Evolutionary conservation across 2,797 vertebrate species (phyloP).

Genomic region (Lacerta viridis): DNA sequence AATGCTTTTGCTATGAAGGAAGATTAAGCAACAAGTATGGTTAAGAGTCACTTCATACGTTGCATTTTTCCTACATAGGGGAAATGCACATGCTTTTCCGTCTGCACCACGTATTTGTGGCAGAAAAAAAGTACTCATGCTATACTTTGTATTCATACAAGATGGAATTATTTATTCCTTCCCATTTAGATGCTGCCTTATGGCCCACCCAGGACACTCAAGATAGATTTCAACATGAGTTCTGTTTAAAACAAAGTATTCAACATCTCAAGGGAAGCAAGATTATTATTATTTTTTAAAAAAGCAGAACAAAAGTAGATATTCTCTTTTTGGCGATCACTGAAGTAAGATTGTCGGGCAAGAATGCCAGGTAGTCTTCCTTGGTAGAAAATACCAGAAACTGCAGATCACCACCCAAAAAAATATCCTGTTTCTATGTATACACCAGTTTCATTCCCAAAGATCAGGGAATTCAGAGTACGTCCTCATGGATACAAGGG

Average conservation of each 20-base stretch:
- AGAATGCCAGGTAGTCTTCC: background rate
- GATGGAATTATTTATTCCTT: background rate
- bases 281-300: background rate
- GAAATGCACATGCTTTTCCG: background rate
- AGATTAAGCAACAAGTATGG: constrained; percentile 9
- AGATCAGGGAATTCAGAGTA: background rate
- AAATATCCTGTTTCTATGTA: background rate
- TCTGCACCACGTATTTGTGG: background rate
- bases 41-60: background rate
- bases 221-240: background rate
- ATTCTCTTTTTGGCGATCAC: too few relatives aligned
- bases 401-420: too few relatives aligned
- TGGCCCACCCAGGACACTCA: background rate
- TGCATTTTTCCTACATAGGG: background rate
- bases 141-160: background rate
- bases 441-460: background rate
- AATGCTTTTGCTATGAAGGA: background rate
- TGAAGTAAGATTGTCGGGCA: background rate
- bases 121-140: background rate
- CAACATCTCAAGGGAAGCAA: background rate
- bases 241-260: background rate
- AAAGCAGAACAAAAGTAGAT: background rate
- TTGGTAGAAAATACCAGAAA: background rate
- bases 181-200: background rate
- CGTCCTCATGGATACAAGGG: background rate